phyloP scores from a whole-genome alignment of 2,888 invertebrate species.

The Ischnus inquisitorius region DNA sequence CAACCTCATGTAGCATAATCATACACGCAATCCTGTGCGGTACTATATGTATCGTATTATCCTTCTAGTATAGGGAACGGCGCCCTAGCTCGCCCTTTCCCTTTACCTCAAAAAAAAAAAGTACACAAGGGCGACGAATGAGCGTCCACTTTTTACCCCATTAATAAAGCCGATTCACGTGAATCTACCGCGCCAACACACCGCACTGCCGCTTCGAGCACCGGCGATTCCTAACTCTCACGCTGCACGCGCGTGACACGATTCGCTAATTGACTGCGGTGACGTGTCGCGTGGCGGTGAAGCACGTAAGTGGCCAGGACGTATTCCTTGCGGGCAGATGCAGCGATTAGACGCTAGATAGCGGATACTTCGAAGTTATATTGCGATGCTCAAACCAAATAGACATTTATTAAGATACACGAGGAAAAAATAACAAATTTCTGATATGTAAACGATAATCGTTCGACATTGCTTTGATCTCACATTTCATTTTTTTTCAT shows the following conservation, averaged over 20 bases:
- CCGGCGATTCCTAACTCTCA: constrained; percentile 61
- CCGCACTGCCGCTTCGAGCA: neutral
- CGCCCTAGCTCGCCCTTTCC: constrained; percentile 15
- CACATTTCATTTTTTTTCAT: no score
- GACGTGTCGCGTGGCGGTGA: constrained; percentile 62
- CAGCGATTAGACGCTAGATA: neutral
- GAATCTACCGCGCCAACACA: constrained; percentile 32
- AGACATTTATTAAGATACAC: no score
- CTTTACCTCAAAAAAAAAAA: neutral
- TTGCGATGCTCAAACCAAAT: no score
- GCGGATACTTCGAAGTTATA: neutral
- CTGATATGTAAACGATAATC: no score
- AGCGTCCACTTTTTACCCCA: constrained; percentile 67
- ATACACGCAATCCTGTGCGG: constrained; percentile 64
- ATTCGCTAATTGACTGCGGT: constrained; percentile 67
- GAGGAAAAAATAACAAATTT: no score
- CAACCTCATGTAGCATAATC: constrained; percentile 79
- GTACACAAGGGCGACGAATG: constrained; percentile 27
- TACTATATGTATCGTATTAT: constrained; percentile 17
- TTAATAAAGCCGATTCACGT: constrained; percentile 69
- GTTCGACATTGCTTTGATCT: no score
- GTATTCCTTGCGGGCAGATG: neutral
- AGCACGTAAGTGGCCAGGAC: neutral
- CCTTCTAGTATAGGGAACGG: neutral
- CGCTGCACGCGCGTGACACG: constrained; percentile 65